Conservation (phyloP, 2,888 invertebrate species). For the Eilema depressum region DNA sequence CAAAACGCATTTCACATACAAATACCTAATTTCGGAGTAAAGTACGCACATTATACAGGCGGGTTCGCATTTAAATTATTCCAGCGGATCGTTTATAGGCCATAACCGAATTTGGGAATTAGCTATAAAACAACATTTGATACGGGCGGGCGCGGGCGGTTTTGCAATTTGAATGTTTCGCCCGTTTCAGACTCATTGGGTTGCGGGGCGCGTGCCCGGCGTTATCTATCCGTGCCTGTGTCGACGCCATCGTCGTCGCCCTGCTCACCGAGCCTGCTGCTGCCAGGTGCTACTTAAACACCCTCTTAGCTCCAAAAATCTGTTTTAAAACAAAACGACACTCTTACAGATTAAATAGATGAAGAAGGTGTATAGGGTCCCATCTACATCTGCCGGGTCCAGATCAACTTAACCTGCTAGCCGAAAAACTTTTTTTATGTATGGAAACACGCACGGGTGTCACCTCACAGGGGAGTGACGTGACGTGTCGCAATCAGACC, state of each 20-base stretch:
- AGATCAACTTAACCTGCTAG: background rate
- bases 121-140: conserved; percentile 88
- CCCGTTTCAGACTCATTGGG: conserved; percentile 81
- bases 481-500: too few relatives aligned
- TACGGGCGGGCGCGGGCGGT: conserved; percentile 85
- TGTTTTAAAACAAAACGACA: background rate
- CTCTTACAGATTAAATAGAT: background rate
- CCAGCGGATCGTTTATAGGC: conserved; percentile 87
- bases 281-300: conserved; percentile 18
- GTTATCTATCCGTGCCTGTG: conserved; percentile 65
- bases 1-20: conserved; percentile 87
- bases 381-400: background rate
- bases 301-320: conserved; percentile 2
- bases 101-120: conserved; percentile 87
- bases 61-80: conserved; percentile 87
- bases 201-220: conserved; percentile 81
- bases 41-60: conserved; percentile 86
- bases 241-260: conserved; percentile 25
- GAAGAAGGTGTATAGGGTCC: background rate
- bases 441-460: background rate
- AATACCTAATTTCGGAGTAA: conserved; percentile 86
- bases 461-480: too few relatives aligned
- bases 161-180: conserved; percentile 85
- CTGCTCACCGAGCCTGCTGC: conserved; percentile 17
- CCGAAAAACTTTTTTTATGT: background rate